These are phyloP conservation scores for Coelopa frigida DNA, from an alignment of 1,140 invertebrate genomes.

Conservation along the genomic window DNA sequence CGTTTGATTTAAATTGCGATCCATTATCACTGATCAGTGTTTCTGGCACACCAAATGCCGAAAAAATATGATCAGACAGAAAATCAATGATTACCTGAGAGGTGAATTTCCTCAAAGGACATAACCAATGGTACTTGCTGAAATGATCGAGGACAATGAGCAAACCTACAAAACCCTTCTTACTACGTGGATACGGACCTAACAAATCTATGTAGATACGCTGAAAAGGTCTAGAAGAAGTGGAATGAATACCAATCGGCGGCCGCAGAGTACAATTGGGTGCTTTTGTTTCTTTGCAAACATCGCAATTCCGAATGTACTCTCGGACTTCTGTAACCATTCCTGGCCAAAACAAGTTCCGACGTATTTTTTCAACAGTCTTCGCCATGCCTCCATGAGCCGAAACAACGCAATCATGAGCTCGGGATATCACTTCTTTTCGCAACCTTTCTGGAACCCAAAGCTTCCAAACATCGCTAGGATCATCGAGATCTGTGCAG, in stretches of 20 bases:
- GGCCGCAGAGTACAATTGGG: constrained; percentile 3
- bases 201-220: constrained; percentile 8
- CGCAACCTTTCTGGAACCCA: constrained; percentile 6
- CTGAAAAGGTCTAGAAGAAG: constrained; percentile 11
- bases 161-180: constrained; percentile 6
- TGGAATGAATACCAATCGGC: constrained; percentile 2
- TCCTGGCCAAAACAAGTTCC: constrained; percentile 10
- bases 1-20: constrained; percentile 10
- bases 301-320: constrained; percentile 10
- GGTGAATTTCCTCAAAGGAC: constrained; percentile 2
- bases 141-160: constrained; percentile 10
- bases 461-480: constrained; percentile 8
- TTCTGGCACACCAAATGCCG: constrained; percentile 10
- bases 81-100: background rate
- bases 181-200: constrained; percentile 8
- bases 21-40: constrained; percentile 12
- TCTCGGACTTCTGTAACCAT: constrained; percentile 6
- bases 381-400: constrained; percentile 11
- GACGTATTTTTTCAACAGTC: constrained; percentile 7
- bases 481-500: background rate
- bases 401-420: background rate
- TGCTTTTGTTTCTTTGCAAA: constrained; percentile 9
- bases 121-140: constrained; percentile 8
- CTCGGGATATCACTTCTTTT: background rate
- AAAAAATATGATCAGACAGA: constrained; percentile 6